phyloP scores from a whole-genome alignment of 2,888 invertebrate species.

The Plusia festucae region DNA sequence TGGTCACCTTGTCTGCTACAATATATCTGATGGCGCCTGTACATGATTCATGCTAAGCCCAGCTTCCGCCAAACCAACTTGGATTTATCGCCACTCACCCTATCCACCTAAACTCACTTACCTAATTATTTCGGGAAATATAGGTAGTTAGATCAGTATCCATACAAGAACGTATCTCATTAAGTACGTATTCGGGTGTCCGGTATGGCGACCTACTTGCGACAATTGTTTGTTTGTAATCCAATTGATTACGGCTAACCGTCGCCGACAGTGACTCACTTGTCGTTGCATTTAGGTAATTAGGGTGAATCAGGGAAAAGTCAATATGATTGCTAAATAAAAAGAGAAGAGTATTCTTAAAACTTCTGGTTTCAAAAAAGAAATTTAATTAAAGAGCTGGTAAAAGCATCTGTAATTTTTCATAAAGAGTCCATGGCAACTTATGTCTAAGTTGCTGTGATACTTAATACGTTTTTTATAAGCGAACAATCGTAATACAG shows the following conservation, averaged over 20 bases:
- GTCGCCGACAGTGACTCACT: conserved; percentile 49
- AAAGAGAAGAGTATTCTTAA: no score
- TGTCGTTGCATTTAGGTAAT: conserved; percentile 40
- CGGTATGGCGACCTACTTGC: conserved; percentile 37
- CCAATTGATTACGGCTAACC: conserved; percentile 56
- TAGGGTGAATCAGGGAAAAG: conserved; percentile 37
- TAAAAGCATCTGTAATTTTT: no score
- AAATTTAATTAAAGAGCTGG: no score
- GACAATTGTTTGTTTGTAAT: conserved; percentile 49
- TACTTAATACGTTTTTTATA: no score
- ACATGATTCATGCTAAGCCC: no score
- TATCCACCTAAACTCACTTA: neutral
- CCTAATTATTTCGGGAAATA: neutral
- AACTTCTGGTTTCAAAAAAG: no score
- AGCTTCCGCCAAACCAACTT: neutral
- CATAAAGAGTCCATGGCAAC: no score
- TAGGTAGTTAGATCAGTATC: neutral
- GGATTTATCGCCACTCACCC: neutral
- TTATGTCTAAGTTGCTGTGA: no score
- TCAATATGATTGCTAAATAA: neutral
- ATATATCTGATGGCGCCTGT: no score
- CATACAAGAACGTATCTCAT: neutral
- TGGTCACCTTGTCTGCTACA: no score
- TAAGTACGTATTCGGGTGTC: conserved; percentile 4
- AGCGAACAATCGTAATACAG: no score